Conservation (phyloP, 2,888 invertebrate genomes). For the Hypsopygia costalis region DNA sequence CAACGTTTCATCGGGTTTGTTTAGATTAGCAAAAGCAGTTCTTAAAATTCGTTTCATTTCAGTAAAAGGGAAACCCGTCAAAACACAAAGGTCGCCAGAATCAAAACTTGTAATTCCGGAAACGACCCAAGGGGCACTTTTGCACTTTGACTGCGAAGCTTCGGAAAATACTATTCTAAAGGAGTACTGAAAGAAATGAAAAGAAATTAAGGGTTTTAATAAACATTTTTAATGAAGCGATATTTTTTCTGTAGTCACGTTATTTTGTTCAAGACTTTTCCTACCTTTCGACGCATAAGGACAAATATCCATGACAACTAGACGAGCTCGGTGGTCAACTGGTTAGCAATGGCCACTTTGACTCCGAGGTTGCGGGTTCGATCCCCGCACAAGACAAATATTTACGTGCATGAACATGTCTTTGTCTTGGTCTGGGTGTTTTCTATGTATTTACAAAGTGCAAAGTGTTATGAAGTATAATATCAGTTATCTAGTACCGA, state of each 20-base stretch:
- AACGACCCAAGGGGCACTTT: conserved; percentile 12
- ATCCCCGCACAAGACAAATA: too few relatives aligned
- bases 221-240: conserved; percentile 10
- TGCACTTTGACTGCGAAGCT: conserved; percentile 6
- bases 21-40: conserved; percentile 1
- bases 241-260: background rate
- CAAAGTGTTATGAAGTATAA: too few relatives aligned
- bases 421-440: too few relatives aligned
- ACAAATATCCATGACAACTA: too few relatives aligned
- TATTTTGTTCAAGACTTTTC: too few relatives aligned
- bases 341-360: too few relatives aligned
- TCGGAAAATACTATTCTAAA: conserved; percentile 2
- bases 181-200: conserved; percentile 10
- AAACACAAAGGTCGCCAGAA: conserved; percentile 11
- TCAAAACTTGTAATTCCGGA: conserved; percentile 12
- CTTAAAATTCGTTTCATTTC: conserved; percentile 4
- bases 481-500: too few relatives aligned
- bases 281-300: too few relatives aligned
- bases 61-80: background rate
- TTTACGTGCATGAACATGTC: too few relatives aligned
- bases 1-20: background rate
- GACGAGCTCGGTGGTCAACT: too few relatives aligned
- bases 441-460: too few relatives aligned
- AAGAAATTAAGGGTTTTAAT: conserved; percentile 6
- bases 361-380: too few relatives aligned